Evolutionary conservation across 2,113 vertebrate species (phyloP).

Genomic region (Ophiodon elongatus): DNA sequence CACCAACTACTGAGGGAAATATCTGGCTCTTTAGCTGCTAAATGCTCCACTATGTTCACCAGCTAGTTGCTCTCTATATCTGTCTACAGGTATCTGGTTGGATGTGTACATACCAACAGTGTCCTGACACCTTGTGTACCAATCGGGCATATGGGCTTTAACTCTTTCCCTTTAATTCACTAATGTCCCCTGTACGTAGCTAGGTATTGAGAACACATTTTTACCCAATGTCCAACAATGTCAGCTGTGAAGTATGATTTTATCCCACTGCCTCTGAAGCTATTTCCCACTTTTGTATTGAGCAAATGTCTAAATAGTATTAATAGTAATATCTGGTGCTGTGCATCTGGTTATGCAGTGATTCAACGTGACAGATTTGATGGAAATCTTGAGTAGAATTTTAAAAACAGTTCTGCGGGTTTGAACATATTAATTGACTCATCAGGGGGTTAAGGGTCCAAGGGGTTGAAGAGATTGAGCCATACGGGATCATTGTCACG

Average conservation of each 20-base stretch:
- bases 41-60: neutral
- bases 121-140: neutral
- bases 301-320: neutral
- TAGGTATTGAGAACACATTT: neutral
- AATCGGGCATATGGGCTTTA: neutral
- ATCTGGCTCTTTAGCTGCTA: neutral
- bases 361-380: conserved; percentile 27
- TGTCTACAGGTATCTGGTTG: neutral
- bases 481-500: conserved; percentile 8
- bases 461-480: conserved; percentile 6
- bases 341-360: conserved; percentile 7
- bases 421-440: conserved; percentile 34
- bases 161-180: neutral
- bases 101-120: neutral
- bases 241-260: neutral
- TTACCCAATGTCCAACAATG: neutral
- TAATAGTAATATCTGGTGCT: conserved; percentile 34
- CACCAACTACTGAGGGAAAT: neutral
- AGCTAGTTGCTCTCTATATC: neutral
- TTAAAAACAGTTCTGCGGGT: conserved; percentile 29
- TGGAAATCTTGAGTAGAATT: conserved; percentile 20
- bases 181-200: neutral
- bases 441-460: conserved; percentile 3
- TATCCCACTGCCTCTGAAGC: neutral
- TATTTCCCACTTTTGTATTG: neutral